A percentile compares a stretch with the other conserved stretches of the same genome.
Conservation (phyloP, 2,797 vertebrate genomes). For the Gambusia yucatana region DNA sequence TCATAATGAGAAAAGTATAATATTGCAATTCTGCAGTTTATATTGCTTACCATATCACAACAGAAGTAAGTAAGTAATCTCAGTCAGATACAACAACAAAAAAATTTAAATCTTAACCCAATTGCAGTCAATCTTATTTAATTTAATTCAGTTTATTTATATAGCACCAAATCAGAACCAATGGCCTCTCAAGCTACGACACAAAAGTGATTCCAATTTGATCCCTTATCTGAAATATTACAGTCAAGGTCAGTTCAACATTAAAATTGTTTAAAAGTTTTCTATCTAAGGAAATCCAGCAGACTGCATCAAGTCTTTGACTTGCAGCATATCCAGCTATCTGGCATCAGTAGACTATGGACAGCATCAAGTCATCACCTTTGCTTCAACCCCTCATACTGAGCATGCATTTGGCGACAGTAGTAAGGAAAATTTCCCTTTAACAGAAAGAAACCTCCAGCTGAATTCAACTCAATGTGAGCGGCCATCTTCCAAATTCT, state of each 20-base stretch:
- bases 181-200: not conserved
- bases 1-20: not conserved
- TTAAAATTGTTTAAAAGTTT: not conserved
- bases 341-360: not conserved
- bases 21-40: not conserved
- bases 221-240: not conserved
- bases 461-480: not conserved
- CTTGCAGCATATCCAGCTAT: not conserved
- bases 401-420: not conserved
- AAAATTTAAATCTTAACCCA: not conserved
- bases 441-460: not conserved
- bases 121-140: not conserved
- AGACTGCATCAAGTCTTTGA: not conserved
- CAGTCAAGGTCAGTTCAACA: not conserved
- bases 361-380: not conserved
- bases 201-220: not conserved
- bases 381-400: not conserved
- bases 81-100: not conserved
- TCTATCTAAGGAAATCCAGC: not conserved
- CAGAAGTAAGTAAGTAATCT: not conserved
- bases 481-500: not conserved
- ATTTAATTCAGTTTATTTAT: not conserved
- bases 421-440: not conserved
- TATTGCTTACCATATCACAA: not conserved
- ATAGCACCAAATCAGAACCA: not conserved